Base-by-base conservation (phyloP, 2,113 vertebrate genomes). In the Gyps fulvus region DNA sequence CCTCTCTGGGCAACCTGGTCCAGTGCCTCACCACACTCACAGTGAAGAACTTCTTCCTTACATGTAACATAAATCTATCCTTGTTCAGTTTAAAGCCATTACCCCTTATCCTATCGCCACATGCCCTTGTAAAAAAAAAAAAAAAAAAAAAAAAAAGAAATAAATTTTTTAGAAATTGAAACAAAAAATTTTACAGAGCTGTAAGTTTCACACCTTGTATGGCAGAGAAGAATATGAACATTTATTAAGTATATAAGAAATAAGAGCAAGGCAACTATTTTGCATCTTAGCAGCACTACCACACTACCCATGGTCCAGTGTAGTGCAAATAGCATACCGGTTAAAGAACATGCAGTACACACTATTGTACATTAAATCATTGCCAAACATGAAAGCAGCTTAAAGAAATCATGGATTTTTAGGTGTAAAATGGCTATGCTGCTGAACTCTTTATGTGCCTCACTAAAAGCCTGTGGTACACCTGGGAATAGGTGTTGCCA, bases 401-500 rank as follows among this genome's bases (percentile, higher is more conserved):
- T 32, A 84, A 73, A 69, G 6, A 36, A 83, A 32, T 26, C 0
- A 38, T 27, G 13, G 58, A 34, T 34, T 55, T 73, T 61, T 40
- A 69, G 42, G 55, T 45, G 21, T 62, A 57, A 80, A 80, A 54
- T 2, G 7, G 13, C 9, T 62, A 77, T 11, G 50, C 65, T 85
- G 82, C 36, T 83, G 42, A 94, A 77, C 14, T 73, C 22, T 34
- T 65, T 10, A 17, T 57, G 40, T 81, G 77, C n/a, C 62, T 95
- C 73, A 54, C 22, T 94, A 94, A 79, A 97, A 93, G 83, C 69
- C 95, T 77, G 95, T 43, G 54, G 43, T 89, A 86, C 87, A 72
- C 91, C 80, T 63, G 94, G 95, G 96, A 96, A 93, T 66, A 93
- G 67, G 67, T 89, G 86, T 67, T 97, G 96, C 96, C 93, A 97